Conservation (phyloP, 2,888 invertebrate species). For the Dinocampus coccinellae region DNA sequence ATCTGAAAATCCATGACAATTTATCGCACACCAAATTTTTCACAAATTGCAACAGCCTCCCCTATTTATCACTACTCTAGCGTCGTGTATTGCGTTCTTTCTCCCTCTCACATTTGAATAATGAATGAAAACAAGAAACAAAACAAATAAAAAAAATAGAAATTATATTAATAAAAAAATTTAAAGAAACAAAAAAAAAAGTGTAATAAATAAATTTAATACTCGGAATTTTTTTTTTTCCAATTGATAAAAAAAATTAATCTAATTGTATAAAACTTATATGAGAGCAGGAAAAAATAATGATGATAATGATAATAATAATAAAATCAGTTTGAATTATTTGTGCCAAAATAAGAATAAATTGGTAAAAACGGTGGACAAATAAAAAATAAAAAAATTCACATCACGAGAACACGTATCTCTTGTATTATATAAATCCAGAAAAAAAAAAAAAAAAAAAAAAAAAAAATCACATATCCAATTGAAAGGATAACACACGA, state of each 20-base stretch:
- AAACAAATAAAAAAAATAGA: not conserved
- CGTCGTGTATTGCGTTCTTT: not conserved
- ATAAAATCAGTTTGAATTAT: constrained; percentile 14
- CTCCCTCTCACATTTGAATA: not conserved
- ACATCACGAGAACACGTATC: constrained; percentile 30
- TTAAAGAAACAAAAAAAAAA: not conserved
- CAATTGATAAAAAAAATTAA: too few species aligned
- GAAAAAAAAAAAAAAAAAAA: not conserved
- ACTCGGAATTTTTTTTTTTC: too few species aligned
- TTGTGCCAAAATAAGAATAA: constrained; percentile 25
- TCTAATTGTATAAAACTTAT: too few species aligned
- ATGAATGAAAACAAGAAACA: not conserved
- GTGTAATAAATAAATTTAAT: too few species aligned
- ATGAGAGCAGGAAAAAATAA: too few species aligned
- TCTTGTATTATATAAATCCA: not conserved
- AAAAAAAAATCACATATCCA: not conserved
- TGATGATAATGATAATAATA: too few species aligned
- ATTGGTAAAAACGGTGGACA: not conserved
- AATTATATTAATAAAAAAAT: not conserved
- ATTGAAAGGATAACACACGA: too few species aligned
- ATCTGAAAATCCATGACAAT: not conserved
- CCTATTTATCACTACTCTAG: not conserved
- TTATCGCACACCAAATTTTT: not conserved
- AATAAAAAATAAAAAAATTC: constrained; percentile 5
- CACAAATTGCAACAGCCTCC: not conserved